phyloP scores from a whole-genome alignment of 1,140 invertebrate species.

The Halesus radiatus region DNA sequence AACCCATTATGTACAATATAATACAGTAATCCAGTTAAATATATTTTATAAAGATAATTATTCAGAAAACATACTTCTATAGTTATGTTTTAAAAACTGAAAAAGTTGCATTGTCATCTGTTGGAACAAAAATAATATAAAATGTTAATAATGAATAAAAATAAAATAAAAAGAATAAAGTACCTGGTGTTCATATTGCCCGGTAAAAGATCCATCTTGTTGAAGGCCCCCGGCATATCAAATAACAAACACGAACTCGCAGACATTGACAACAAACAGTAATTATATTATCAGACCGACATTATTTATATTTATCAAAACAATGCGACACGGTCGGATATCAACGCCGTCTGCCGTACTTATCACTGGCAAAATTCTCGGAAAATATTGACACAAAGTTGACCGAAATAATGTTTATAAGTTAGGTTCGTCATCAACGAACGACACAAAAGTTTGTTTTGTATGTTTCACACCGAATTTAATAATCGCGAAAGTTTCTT shows the following conservation, averaged over 20 bases:
- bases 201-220: slow-evolving; percentile 44
- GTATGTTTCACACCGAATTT: background rate
- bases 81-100: no score
- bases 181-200: slow-evolving; percentile 15
- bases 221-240: slow-evolving; percentile 47
- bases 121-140: no score
- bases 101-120: no score
- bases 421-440: no score
- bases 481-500: slow-evolving; percentile 1
- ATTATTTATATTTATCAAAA: slow-evolving; percentile 32
- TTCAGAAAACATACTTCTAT: no score
- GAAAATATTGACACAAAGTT: background rate
- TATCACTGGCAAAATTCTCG: slow-evolving; percentile 1
- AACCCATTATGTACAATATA: no score
- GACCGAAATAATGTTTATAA: no score
- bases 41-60: no score
- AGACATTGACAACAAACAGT: slow-evolving; percentile 30
- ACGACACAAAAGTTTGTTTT: slow-evolving; percentile 15
- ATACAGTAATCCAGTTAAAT: no score
- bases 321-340: background rate
- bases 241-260: slow-evolving; percentile 39
- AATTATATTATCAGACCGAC: background rate
- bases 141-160: no score
- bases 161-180: background rate
- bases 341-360: background rate